Percentiles rank a stretch among this genome's conserved stretches.
Conservation (phyloP, 2,797 vertebrate genomes). For the Xerus rutilus region DNA sequence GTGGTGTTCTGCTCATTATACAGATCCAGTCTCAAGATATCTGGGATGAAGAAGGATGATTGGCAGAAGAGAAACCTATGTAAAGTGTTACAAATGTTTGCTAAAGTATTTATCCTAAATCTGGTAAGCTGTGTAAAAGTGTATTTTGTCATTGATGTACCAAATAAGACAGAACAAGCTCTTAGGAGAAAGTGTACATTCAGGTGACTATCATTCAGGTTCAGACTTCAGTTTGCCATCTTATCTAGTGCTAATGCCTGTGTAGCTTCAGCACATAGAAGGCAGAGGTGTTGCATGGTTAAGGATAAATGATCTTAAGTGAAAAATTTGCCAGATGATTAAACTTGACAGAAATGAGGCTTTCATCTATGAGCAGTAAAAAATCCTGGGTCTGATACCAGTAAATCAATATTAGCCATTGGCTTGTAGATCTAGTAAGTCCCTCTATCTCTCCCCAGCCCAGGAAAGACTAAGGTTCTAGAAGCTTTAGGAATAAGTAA, state of each 20-base stretch:
- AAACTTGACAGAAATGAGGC: not conserved
- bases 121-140: not conserved
- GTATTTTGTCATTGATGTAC: not conserved
- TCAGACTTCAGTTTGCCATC: not conserved
- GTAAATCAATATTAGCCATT: not conserved
- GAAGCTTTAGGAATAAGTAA: not conserved
- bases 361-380: too few relatives aligned
- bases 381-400: not conserved
- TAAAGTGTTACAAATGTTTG: not conserved
- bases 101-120: not conserved
- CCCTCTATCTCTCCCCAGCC: not conserved
- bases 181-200: not conserved
- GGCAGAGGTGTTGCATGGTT: not conserved
- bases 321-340: not conserved
- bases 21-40: not conserved
- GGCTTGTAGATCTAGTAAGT: not conserved
- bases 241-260: too few relatives aligned
- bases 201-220: too few relatives aligned
- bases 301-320: not conserved
- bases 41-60: not conserved
- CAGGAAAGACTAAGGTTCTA: not conserved
- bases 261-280: not conserved
- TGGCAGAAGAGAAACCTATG: not conserved
- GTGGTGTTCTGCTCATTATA: not conserved
- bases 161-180: not conserved